These are phyloP conservation scores for Hippopotamyrus pictus DNA, from an alignment of 2,797 vertebrate genomes.

Conservation along the genomic window DNA sequence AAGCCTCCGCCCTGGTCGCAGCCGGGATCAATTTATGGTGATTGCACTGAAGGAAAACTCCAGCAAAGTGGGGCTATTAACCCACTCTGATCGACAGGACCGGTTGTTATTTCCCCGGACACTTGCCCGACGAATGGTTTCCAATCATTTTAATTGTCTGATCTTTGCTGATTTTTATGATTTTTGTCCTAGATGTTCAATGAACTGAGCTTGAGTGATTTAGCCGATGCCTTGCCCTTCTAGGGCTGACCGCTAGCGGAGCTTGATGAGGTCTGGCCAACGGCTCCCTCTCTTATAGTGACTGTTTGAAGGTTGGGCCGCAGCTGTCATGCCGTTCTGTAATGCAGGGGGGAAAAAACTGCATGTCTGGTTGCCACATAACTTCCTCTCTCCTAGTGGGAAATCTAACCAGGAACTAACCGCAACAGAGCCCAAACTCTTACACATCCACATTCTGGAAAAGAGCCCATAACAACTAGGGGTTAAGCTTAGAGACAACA, in stretches of 20 bases:
- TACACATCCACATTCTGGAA: neutral
- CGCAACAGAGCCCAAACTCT: neutral
- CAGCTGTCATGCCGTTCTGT: neutral
- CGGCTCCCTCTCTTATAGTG: neutral
- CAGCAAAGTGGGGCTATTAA: conserved; percentile 3
- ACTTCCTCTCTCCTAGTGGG: neutral
- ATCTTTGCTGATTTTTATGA: neutral
- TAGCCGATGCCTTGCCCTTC: neutral
- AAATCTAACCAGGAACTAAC: neutral
- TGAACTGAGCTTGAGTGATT: neutral
- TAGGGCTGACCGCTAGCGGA: neutral
- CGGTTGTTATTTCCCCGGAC: neutral
- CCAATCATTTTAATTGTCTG: neutral
- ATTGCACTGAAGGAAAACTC: too few species aligned
- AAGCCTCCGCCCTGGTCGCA: neutral
- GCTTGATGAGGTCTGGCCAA: neutral
- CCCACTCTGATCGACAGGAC: neutral
- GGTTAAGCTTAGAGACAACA: neutral
- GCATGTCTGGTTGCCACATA: neutral
- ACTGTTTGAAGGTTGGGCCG: neutral
- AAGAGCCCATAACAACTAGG: neutral
- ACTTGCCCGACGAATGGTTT: neutral
- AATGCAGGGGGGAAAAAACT: neutral
- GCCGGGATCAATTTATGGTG: neutral
- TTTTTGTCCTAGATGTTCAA: neutral